Evolutionary conservation across 1,140 invertebrate species (phyloP).

Genomic region (Drosophila dunni): DNA sequence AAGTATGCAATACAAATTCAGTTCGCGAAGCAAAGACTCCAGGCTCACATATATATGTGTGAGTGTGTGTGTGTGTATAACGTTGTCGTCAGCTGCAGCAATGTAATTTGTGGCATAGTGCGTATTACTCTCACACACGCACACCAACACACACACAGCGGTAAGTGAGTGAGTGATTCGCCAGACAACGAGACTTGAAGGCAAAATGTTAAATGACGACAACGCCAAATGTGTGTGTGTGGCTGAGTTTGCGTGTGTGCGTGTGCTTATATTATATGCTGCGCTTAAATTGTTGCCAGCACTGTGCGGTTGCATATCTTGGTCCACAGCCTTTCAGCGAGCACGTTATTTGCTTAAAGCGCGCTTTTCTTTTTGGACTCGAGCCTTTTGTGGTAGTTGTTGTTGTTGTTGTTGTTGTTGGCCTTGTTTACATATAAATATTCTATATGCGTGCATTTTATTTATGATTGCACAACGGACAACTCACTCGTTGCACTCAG

Average conservation of each 20-base stretch:
- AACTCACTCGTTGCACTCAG: slow-evolving; percentile 49
- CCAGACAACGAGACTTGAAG: slow-evolving; percentile 77
- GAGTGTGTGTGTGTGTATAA: slow-evolving; percentile 7
- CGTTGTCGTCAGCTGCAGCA: slow-evolving; percentile 56
- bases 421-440: slow-evolving; percentile 68
- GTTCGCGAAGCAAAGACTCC: slow-evolving; percentile 27
- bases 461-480: slow-evolving; percentile 72
- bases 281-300: slow-evolving; percentile 40
- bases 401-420: slow-evolving; percentile 26
- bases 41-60: slow-evolving; percentile 48
- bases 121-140: slow-evolving; percentile 38
- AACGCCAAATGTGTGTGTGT: slow-evolving; percentile 13
- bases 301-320: slow-evolving; percentile 28
- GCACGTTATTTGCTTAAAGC: slow-evolving; percentile 48
- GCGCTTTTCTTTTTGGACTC: slow-evolving; percentile 25
- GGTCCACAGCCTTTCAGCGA: background rate
- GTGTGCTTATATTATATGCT: slow-evolving; percentile 31
- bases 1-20: slow-evolving; percentile 70
- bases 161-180: slow-evolving; percentile 81
- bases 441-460: slow-evolving; percentile 78
- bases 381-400: slow-evolving; percentile 21
- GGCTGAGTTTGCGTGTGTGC: slow-evolving; percentile 8
- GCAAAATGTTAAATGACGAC: slow-evolving; percentile 80
- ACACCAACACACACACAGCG: slow-evolving; percentile 22
- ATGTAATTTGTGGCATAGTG: slow-evolving; percentile 69